These are phyloP conservation scores for Callosobruchus maculatus DNA, from an alignment of 2,888 invertebrate species.

Conservation along the genomic window DNA sequence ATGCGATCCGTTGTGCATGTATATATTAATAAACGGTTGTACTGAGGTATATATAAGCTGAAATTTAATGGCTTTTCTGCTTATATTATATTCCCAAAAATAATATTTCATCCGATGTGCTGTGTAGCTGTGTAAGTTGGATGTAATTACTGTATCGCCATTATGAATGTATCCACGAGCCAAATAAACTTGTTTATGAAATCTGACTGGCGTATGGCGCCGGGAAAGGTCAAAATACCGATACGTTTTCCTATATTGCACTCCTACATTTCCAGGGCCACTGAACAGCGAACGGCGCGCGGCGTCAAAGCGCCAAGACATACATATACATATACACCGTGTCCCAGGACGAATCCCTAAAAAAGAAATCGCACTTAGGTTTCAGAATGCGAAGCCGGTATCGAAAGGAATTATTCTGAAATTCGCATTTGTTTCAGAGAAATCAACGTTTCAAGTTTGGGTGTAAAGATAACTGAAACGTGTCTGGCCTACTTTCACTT, in stretches of 20 bases:
- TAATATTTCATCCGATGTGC: conserved; percentile 42
- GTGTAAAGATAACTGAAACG: no score
- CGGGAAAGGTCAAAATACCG: conserved; percentile 47
- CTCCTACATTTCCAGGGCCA: neutral
- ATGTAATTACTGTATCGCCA: conserved; percentile 43
- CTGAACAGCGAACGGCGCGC: no score
- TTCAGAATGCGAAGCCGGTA: no score
- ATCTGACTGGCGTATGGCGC: conserved; percentile 48
- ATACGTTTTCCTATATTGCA: conserved; percentile 37
- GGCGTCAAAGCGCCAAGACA: no score
- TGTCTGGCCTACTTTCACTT: no score
- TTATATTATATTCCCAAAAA: conserved; percentile 46
- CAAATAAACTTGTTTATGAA: conserved; percentile 50
- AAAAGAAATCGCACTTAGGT: no score
- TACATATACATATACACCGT: no score
- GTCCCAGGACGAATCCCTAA: no score
- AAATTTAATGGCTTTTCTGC: conserved; percentile 37
- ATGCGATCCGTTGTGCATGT: neutral
- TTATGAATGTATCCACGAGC: conserved; percentile 42
- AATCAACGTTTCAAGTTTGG: no score
- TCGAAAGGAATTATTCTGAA: no score
- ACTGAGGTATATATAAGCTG: conserved; percentile 29
- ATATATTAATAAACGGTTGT: neutral
- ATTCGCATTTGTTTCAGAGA: no score
- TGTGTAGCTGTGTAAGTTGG: neutral